Evolutionary conservation across 2,797 vertebrate species (phyloP).

Genomic region (Sebastes goodei): DNA sequence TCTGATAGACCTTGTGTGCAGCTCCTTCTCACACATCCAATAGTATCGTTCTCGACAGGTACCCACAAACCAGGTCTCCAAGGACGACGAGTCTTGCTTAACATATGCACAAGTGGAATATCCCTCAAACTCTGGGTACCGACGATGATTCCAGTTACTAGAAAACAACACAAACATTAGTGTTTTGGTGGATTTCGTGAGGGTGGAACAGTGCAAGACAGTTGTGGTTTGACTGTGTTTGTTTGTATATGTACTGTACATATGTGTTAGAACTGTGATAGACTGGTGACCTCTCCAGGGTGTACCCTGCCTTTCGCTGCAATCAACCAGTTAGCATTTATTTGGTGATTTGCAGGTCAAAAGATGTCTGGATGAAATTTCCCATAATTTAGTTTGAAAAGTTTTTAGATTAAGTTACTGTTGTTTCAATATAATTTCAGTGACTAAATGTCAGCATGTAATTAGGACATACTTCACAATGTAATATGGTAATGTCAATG

Average conservation of each 20-base stretch:
- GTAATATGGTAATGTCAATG: background rate
- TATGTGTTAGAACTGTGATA: background rate
- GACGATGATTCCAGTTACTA: accelerated
- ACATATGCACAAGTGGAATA: background rate
- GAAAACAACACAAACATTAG: background rate
- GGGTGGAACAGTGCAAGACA: background rate
- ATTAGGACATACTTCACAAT: background rate
- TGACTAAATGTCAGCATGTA: background rate
- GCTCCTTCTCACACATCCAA: constrained; percentile 31
- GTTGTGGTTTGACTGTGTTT: background rate
- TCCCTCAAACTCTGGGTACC: accelerated
- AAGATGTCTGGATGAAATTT: background rate
- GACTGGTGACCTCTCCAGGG: background rate
- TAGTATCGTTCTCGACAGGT: accelerated
- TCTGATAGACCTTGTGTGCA: accelerated
- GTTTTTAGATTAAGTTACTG: background rate
- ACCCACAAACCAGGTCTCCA: accelerated
- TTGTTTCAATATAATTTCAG: background rate
- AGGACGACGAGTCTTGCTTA: accelerated
- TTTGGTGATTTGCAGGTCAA: background rate
- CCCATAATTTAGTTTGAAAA: background rate
- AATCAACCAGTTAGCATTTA: background rate
- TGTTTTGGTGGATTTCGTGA: background rate
- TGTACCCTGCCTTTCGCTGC: background rate
- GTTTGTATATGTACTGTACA: background rate